Evolutionary conservation across 2,113 vertebrate species (phyloP).

Genomic region (Plotosus lineatus): DNA sequence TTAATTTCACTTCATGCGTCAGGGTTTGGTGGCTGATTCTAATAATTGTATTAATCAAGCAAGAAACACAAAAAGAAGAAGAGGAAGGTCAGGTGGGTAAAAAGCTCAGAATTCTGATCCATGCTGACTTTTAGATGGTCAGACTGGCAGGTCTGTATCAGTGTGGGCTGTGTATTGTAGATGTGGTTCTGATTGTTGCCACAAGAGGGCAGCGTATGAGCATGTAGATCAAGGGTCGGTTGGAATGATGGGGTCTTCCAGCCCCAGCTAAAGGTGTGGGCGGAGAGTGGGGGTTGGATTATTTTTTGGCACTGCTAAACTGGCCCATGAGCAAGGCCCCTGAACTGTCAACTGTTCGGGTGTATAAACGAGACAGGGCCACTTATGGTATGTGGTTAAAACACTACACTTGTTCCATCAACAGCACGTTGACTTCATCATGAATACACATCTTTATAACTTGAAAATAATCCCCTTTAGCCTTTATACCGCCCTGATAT

Average conservation of each 20-base stretch:
- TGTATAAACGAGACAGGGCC: too few relatives aligned
- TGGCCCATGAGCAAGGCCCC: too few relatives aligned
- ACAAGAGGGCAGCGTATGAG: conserved; percentile 69
- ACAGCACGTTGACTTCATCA: too few relatives aligned
- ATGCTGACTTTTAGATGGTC: neutral
- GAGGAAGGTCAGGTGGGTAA: neutral
- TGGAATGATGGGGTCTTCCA: neutral
- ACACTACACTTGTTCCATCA: too few relatives aligned
- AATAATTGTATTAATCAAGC: neutral
- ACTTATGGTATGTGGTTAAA: too few relatives aligned
- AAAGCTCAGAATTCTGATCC: neutral
- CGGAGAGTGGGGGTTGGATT: neutral
- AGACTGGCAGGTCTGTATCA: neutral
- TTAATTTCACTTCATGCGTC: conserved; percentile 43
- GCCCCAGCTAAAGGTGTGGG: too few relatives aligned
- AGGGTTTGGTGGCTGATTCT: neutral
- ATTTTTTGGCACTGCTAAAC: too few relatives aligned
- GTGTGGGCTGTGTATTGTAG: neutral
- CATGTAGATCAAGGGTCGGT: neutral
- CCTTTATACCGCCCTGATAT: too few relatives aligned
- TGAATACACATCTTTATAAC: neutral
- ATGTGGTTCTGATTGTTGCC: conserved; percentile 56
- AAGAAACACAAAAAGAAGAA: neutral
- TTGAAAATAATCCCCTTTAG: neutral
- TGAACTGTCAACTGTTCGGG: too few relatives aligned